These are phyloP conservation scores for Hyppa rectilinea DNA, from an alignment of 2,888 invertebrate genomes.

Conservation along the genomic window DNA sequence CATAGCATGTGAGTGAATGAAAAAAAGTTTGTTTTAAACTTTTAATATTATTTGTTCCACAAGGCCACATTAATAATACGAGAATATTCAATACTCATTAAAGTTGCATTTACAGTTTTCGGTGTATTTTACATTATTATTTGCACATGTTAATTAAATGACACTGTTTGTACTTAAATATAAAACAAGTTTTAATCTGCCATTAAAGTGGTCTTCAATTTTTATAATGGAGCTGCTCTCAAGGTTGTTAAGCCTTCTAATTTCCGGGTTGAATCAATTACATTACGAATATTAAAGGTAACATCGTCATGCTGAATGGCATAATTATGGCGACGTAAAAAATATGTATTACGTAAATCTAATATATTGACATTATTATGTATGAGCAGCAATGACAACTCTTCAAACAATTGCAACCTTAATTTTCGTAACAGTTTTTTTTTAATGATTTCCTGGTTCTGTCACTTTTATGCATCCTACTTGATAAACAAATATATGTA, in stretches of 20 bases:
- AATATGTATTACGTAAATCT: slow-evolving; percentile 5
- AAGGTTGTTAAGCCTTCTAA: slow-evolving; percentile 39
- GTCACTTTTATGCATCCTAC: slow-evolving; percentile 11
- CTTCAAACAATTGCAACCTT: neutral
- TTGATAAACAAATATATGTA: slow-evolving; percentile 33
- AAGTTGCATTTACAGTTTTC: slow-evolving; percentile 10
- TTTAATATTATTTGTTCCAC: neutral
- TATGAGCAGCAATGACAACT: neutral
- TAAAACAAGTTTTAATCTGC: slow-evolving; percentile 30
- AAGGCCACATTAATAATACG: slow-evolving; percentile 1
- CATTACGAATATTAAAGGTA: slow-evolving; percentile 23
- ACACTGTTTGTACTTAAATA: slow-evolving; percentile 5
- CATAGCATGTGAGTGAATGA: neutral
- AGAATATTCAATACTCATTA: slow-evolving; percentile 7
- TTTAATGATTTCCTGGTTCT: slow-evolving; percentile 13
- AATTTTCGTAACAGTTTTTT: slow-evolving; percentile 11
- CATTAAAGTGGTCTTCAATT: slow-evolving; percentile 20
- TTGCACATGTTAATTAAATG: slow-evolving; percentile 4
- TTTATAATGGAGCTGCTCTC: slow-evolving; percentile 30
- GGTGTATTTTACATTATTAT: slow-evolving; percentile 5
- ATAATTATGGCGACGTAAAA: slow-evolving; percentile 2
- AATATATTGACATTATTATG: neutral
- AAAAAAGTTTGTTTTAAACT: neutral
- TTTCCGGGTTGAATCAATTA: slow-evolving; percentile 52
- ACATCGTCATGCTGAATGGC: slow-evolving; percentile 18